A percentile compares a stretch with the other conserved stretches of the same genome.
phyloP scores from a whole-genome alignment of 1,140 invertebrate species.

The Neodiprion virginianus region DNA sequence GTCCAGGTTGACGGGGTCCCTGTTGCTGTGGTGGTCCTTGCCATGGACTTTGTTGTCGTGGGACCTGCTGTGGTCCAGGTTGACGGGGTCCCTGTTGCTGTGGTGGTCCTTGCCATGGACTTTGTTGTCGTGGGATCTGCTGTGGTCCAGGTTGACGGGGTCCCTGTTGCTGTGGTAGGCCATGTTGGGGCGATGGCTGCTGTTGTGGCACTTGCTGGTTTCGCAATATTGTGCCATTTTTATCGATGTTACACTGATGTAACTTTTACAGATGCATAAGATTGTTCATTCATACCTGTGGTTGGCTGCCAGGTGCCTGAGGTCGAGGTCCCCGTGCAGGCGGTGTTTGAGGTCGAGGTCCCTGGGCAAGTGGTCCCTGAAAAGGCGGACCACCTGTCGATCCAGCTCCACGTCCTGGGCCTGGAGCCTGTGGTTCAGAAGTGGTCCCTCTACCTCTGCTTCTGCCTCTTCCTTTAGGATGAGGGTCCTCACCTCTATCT shows the following conservation, averaged over 20 bases:
- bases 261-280: too few relatives aligned
- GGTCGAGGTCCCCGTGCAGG: background rate
- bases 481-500: background rate
- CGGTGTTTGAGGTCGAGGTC: background rate
- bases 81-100: constrained; percentile 5
- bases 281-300: background rate
- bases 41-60: background rate
- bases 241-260: background rate
- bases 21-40: background rate
- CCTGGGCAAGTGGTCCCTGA: background rate
- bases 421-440: background rate
- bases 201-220: background rate
- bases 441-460: too few relatives aligned
- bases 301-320: background rate
- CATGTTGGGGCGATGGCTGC: background rate
- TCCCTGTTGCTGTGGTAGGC: background rate
- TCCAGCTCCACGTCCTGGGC: background rate
- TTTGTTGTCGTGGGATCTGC: background rate
- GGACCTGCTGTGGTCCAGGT: background rate
- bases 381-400: too few relatives aligned
- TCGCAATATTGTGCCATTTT: background rate
- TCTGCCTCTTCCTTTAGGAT: background rate
- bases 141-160: background rate
- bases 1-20: background rate
- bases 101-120: background rate